phyloP scores from a whole-genome alignment of 2,797 vertebrate genomes.

The Geotrypetes seraphini region DNA sequence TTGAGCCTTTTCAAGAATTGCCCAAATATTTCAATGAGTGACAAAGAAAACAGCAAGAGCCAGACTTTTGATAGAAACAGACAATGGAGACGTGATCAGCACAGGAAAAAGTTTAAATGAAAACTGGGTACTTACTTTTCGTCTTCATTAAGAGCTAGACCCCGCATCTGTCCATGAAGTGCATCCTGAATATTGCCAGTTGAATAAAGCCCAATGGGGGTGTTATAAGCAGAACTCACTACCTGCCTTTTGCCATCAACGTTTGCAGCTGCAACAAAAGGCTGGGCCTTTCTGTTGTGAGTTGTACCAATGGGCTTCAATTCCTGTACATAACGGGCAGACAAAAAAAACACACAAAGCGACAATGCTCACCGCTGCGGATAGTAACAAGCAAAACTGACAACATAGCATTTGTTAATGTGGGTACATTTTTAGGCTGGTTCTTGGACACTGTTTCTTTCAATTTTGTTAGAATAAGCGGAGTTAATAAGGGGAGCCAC shows the following conservation, averaged over 20 bases:
- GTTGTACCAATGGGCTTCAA: slow-evolving; percentile 78
- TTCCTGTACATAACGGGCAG: slow-evolving; percentile 68
- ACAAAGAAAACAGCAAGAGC: slow-evolving; percentile 44
- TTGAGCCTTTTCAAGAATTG: background rate
- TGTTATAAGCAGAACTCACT: slow-evolving; percentile 94
- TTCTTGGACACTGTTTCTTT: too few relatives aligned
- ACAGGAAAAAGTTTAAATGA: background rate
- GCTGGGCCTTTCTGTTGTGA: slow-evolving; percentile 87
- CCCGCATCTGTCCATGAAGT: slow-evolving; percentile 86
- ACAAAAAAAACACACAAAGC: slow-evolving; percentile 61
- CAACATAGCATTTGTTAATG: slow-evolving; percentile 32
- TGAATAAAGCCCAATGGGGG: slow-evolving; percentile 95
- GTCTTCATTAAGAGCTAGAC: slow-evolving; percentile 68
- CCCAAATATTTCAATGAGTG: too few relatives aligned
- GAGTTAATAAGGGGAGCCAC: too few relatives aligned
- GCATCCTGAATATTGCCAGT: slow-evolving; percentile 94
- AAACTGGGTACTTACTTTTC: slow-evolving; percentile 66
- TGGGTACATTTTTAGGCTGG: background rate
- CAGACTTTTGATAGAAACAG: slow-evolving; percentile 39
- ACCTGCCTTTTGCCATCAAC: slow-evolving; percentile 92
- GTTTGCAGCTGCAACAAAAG: slow-evolving; percentile 89
- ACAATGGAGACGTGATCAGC: background rate
- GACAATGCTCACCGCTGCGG: slow-evolving; percentile 50
- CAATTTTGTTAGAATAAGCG: too few relatives aligned
- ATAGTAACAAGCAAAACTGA: slow-evolving; percentile 34